A percentile compares a stretch with the other conserved stretches of the same genome.
Conservation (phyloP, 2,113 vertebrate genomes). For the Psilopsiagon aurifrons region DNA sequence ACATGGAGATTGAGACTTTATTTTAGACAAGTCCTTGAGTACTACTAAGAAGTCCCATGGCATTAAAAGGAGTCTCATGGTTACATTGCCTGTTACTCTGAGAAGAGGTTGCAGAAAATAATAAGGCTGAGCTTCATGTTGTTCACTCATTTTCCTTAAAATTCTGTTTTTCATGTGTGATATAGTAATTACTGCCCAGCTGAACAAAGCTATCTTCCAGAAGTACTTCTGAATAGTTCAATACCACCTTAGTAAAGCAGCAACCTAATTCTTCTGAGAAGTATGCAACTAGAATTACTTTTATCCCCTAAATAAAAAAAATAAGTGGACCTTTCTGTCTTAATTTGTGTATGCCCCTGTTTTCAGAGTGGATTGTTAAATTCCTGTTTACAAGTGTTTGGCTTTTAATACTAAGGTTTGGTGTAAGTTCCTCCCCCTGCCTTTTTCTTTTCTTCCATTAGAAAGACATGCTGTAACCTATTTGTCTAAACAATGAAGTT, state of each 20-base stretch:
- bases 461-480: neutral
- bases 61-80: neutral
- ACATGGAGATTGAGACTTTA: neutral
- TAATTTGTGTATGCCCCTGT: neutral
- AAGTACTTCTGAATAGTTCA: neutral
- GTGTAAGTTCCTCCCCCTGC: neutral
- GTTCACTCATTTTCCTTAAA: neutral
- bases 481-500: slow-evolving; percentile 6
- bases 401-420: neutral
- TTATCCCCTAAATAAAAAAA: neutral
- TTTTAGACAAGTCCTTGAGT: neutral
- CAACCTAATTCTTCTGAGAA: neutral
- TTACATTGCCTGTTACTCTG: neutral
- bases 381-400: slow-evolving; percentile 30
- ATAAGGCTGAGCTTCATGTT: neutral
- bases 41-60: neutral
- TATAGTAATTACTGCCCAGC: neutral
- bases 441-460: neutral
- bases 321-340: neutral
- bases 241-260: neutral
- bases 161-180: neutral
- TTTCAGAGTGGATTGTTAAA: neutral
- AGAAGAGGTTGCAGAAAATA: neutral
- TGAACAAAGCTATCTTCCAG: neutral
- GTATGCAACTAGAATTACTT: neutral